Percentiles rank a stretch among this genome's conserved stretches.
Evolutionary conservation across 2,113 vertebrate species (phyloP).

Genomic region (Pungitius pungitius): DNA sequence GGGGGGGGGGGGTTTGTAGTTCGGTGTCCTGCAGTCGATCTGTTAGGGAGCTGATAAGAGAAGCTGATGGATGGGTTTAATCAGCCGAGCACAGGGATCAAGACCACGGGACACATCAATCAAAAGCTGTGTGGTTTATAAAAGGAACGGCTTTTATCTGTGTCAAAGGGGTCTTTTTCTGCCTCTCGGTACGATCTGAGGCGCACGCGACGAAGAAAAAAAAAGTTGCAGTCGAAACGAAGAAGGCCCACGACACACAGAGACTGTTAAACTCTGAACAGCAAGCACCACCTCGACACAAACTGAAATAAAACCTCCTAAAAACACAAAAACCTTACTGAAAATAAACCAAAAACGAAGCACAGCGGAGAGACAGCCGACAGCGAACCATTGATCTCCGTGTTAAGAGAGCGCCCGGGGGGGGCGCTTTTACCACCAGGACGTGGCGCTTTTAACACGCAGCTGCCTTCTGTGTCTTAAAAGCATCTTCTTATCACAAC

Average conservation of each 20-base stretch:
- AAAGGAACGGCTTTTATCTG: constrained; percentile 72
- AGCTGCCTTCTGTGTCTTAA: constrained; percentile 51
- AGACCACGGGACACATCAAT: constrained; percentile 76
- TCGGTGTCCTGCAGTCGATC: constrained; percentile 76
- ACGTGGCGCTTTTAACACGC: constrained; percentile 47
- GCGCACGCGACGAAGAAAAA: background rate
- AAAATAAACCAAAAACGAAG: constrained; percentile 31
- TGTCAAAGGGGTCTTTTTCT: constrained; percentile 54
- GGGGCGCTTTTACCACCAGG: constrained; percentile 49
- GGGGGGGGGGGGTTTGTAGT: constrained; percentile 63
- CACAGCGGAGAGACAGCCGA: constrained; percentile 19
- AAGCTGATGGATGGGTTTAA: constrained; percentile 81
- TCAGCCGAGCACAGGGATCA: constrained; percentile 78
- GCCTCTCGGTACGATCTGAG: background rate
- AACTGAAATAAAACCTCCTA: constrained; percentile 43
- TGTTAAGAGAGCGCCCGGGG: too few species aligned
- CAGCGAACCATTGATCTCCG: too few species aligned
- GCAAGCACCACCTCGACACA: constrained; percentile 46
- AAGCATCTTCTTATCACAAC: constrained; percentile 69
- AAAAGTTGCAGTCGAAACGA: background rate
- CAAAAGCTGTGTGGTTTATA: constrained; percentile 71
- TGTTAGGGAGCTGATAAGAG: constrained; percentile 77
- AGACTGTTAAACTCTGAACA: constrained; percentile 46
- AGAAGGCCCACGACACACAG: constrained; percentile 33
- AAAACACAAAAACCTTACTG: constrained; percentile 33